Base-by-base conservation (phyloP, 30 jellyfish, hydroid and myxozoan genomes). In the Pelagia noctiluca region DNA sequence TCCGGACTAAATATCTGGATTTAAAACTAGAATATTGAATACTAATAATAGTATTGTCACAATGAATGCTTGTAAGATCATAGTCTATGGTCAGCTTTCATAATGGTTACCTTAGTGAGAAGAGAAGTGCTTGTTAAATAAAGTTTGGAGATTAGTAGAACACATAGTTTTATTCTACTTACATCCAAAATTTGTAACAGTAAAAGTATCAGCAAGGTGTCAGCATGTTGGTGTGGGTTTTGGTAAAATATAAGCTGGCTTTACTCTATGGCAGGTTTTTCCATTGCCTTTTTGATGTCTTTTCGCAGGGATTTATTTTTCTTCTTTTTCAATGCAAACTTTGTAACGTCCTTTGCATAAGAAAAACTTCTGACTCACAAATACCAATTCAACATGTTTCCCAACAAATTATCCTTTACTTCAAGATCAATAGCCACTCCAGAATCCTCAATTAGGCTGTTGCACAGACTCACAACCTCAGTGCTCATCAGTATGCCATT, bases 261-360 rank as follows among this genome's bases (percentile, higher is more conserved):
- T 42, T 16, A 42, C 57, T 42, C 57, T 5, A 42, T 42, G 16
- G 12, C 16, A 42, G 57, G 57, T 42, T 42, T 16, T 5, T 42
- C 57, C 57, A 42, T 42, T 42, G 57, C 57, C 16, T 42, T 42
- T 42, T 42, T 42, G 57, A 42, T 42, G 57, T 42, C 57, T 42
- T 42, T 42, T 42, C 57, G 8, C 12, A 42, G 57, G 8, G 57
- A 42, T 42, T 42, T 42, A 16, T 16, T 42, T 16, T 42, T 42
- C 16, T 42, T 42, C 16, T 16, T 42, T 42, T 42, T 42, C 57
- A 42, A 42, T 42, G 57, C 57, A 8, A 42, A 42, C 12, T 42
- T 8, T 42, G 16, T 42, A 42, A 42, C 57, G 16, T 42, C 57
- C 57, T 42, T 42, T 42, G 57, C 57, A 42, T 5, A 42, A 5